Evolutionary conservation across 2,888 invertebrate species (phyloP), one percentile per base, ranked within the genome.

Genomic region (Dicyrtomina minuta): DNA sequence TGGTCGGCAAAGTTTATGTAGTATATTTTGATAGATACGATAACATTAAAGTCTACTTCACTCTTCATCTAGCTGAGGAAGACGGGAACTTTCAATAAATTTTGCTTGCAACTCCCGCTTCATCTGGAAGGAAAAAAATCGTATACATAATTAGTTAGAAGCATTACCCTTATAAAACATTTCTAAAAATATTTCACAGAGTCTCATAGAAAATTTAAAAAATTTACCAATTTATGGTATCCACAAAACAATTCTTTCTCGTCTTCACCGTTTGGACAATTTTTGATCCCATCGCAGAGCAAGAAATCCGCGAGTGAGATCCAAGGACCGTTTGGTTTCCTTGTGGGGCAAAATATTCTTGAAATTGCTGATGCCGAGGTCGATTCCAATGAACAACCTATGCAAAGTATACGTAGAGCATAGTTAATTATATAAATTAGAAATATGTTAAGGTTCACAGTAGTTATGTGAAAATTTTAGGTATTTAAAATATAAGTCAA

Each of bases 221-320:
- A n/a, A n/a, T n/a, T 33, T 33, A 33, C 33, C 33, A 8, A 33
- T 33, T 33, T 33, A 33, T 33, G 33, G 33, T 33, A 46, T 3
- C 13, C 3, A 12, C 15, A 46, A 20, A 46, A 46, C 5, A 46
- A 46, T 24, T 53, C 22, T 3, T 53, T 22, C 24, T 53, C 53
- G 20, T 53, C 53, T 24, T 53, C 53, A 13, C 53, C 53, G 20
- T 53, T 53, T 2, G 53, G 53, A 53, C 53, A 53, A 20, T 53
- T 53, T 53, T 53, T 53, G 24, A 53, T 20, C 2, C 5, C 24
- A 20, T 53, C 53, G 12, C 53, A 53, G 4, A 53, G 53, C n/a
- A 53, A 22, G 17, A 56, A 56, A n/a, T 46, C 46, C 46, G 46
- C 46, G 5, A 46, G 46, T n/a, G n/a, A 46, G 10, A 46, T 46